Percentiles rank a stretch among this genome's conserved stretches.
phyloP scores from a whole-genome alignment of 2,797 vertebrate species.

The Cuniculus paca region DNA sequence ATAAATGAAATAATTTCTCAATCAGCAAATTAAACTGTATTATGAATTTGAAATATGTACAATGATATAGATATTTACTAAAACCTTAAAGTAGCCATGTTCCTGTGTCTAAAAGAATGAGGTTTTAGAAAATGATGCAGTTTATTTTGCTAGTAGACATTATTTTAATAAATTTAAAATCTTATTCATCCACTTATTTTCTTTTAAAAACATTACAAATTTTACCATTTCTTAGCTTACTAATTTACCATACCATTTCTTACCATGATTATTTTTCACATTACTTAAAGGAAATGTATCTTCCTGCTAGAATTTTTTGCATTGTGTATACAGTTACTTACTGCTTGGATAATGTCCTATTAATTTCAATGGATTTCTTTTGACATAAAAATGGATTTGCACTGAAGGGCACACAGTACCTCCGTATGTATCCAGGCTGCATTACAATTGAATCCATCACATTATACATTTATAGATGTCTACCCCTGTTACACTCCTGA shows the following conservation, averaged over 20 bases:
- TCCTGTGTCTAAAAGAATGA: constrained; percentile 17
- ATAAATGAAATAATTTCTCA: constrained; percentile 8
- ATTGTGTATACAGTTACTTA: constrained; percentile 78
- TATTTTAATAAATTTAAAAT: constrained; percentile 38
- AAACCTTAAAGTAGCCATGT: constrained; percentile 19
- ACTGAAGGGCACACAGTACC: constrained; percentile 87
- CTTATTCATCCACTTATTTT: constrained; percentile 5
- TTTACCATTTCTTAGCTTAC: constrained; percentile 45
- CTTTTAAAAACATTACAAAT: constrained; percentile 63
- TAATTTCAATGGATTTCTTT: constrained; percentile 86
- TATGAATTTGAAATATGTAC: neutral
- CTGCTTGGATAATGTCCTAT: constrained; percentile 83
- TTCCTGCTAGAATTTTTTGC: constrained; percentile 64
- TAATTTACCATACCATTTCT: constrained; percentile 67
- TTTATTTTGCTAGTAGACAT: constrained; percentile 38
- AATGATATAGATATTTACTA: neutral
- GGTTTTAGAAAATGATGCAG: constrained; percentile 13
- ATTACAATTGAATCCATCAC: constrained; percentile 87
- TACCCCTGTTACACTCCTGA: constrained; percentile 84
- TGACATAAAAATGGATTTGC: constrained; percentile 88
- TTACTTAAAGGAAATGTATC: constrained; percentile 68
- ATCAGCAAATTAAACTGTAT: neutral
- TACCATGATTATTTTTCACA: constrained; percentile 63
- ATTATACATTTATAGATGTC: constrained; percentile 88
- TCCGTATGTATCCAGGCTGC: constrained; percentile 86